Conservation (phyloP, 2,888 invertebrate species). For the Andrena camellia region DNA sequence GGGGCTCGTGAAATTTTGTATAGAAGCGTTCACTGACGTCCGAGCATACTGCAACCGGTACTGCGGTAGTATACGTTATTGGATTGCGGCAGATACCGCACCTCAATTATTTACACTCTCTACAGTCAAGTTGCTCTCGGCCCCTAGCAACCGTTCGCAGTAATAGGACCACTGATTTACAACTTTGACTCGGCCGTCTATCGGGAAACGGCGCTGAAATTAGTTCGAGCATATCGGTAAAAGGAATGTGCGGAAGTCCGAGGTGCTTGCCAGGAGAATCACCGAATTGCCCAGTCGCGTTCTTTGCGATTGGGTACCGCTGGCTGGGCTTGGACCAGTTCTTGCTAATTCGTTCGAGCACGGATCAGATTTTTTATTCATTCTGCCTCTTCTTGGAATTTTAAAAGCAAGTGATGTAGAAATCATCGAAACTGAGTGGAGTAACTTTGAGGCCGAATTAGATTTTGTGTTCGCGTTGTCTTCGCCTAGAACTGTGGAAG, state of each 20-base stretch:
- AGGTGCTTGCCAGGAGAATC: slow-evolving; percentile 32
- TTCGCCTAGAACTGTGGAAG: no score
- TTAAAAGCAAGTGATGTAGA: no score
- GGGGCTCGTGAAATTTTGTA: no score
- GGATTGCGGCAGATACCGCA: slow-evolving; percentile 65
- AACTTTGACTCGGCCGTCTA: slow-evolving; percentile 65
- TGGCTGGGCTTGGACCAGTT: no score
- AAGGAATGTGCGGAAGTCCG: slow-evolving; percentile 26
- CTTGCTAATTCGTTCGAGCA: no score
- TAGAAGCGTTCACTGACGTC: neutral
- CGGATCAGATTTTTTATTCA: no score
- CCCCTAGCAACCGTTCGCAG: slow-evolving; percentile 64
- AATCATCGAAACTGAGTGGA: no score
- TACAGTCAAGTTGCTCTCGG: slow-evolving; percentile 30
- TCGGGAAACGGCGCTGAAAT: slow-evolving; percentile 64
- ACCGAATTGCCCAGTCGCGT: neutral
- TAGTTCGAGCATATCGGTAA: slow-evolving; percentile 59
- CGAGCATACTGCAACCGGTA: neutral
- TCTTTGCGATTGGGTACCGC: no score
- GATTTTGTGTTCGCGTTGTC: no score
- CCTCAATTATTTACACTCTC: slow-evolving; percentile 70
- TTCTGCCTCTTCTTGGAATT: no score
- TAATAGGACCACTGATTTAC: slow-evolving; percentile 75
- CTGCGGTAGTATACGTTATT: slow-evolving; percentile 60
- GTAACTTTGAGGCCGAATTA: no score